Conservation (phyloP, 1,140 invertebrate genomes). For the Sarcophaga bullata region DNA sequence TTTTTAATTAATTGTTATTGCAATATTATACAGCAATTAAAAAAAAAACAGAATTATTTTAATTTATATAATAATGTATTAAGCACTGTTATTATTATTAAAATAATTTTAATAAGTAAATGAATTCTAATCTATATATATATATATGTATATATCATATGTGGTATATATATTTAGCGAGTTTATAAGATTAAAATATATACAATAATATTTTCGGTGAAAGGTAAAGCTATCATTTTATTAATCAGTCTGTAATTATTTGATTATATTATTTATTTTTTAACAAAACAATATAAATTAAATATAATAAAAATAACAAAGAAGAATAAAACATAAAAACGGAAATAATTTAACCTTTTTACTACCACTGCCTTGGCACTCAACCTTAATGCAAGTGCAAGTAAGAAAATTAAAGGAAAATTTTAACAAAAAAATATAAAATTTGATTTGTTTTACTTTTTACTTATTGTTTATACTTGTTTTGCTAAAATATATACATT, state of each 20-base stretch:
- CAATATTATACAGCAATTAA: background rate
- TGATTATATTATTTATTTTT: too few relatives aligned
- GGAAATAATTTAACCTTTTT: conserved; percentile 22
- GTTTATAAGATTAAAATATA: too few relatives aligned
- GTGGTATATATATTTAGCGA: background rate
- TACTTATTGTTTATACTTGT: background rate
- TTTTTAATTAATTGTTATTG: background rate
- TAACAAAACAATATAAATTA: too few relatives aligned
- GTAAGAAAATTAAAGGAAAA: background rate
- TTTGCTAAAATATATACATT: background rate
- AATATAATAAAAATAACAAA: too few relatives aligned
- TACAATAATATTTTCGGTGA: too few relatives aligned
- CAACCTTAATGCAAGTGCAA: conserved; percentile 26
- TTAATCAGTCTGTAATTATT: too few relatives aligned
- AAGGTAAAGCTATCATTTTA: too few relatives aligned
- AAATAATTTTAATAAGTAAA: background rate
- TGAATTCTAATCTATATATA: background rate
- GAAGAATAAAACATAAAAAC: background rate
- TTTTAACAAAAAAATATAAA: background rate
- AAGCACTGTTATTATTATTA: conserved; percentile 7
- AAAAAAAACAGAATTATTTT: background rate
- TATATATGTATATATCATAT: too few relatives aligned
- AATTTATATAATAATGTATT: background rate
- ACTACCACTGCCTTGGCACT: conserved; percentile 35
- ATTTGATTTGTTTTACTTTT: background rate